A percentile compares a stretch with the other conserved stretches of the same genome.
Conservation (phyloP, 37 sponge, comb jelly and placozoan species). For the Halichondria panicea region DNA sequence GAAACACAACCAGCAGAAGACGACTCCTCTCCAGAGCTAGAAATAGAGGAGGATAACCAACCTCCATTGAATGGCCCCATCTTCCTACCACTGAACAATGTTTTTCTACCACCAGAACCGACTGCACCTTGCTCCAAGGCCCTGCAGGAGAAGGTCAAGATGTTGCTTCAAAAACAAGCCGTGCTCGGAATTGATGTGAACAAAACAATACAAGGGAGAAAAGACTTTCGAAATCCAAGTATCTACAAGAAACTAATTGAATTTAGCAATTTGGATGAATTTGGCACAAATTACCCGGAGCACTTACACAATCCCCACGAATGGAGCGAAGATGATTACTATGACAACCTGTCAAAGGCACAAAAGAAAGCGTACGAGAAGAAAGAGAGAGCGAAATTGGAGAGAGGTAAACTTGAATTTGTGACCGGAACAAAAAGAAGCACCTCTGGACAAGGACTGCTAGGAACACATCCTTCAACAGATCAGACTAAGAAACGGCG, state of each 20-base stretch:
- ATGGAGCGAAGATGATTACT: conserved; percentile 62
- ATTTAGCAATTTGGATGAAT: conserved; percentile 65
- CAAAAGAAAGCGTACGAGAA: conserved; percentile 68
- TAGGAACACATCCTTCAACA: not conserved
- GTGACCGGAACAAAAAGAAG: conserved; percentile 34
- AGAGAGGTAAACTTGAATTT: conserved; percentile 38
- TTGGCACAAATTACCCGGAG: conserved; percentile 73
- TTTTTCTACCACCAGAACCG: conserved; percentile 30
- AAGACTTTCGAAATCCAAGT: conserved; percentile 83
- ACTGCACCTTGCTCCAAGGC: conserved; percentile 33
- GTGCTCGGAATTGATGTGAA: conserved; percentile 33
- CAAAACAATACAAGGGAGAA: conserved; percentile 40
- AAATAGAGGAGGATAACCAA: not conserved
- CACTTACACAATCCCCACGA: conserved; percentile 60
- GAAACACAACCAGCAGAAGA: not conserved
- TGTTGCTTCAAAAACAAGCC: conserved; percentile 48
- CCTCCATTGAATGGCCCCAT: not conserved
- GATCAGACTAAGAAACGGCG: conserved; percentile 29
- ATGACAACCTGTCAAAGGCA: conserved; percentile 50
- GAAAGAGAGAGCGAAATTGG: conserved; percentile 64
- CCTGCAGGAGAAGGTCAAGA: conserved; percentile 44
- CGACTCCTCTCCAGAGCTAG: not conserved
- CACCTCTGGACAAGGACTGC: not conserved
- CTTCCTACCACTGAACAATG: not conserved
- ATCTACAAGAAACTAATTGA: conserved; percentile 74